A percentile compares a stretch with the other conserved stretches of the same genome.
These are phyloP conservation scores for Nycticebus coucang DNA, from an alignment of 2,113 vertebrate species.

Conservation along the genomic window DNA sequence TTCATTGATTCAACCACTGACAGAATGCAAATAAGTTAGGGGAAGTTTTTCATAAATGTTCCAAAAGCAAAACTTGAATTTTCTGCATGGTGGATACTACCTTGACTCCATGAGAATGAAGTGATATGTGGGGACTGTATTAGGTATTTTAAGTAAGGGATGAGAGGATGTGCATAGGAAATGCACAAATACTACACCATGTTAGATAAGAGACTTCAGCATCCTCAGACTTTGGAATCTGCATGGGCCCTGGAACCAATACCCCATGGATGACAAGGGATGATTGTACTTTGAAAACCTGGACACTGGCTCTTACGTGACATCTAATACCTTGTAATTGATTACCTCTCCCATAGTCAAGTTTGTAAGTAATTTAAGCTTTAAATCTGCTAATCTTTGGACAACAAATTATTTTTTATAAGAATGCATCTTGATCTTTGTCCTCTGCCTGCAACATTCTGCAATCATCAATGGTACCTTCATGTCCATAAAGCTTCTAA, in stretches of 20 bases:
- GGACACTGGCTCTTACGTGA: not conserved
- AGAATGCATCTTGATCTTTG: not conserved
- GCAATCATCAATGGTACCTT: accelerated
- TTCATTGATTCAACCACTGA: not conserved
- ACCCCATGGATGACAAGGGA: not conserved
- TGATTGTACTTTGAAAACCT: not conserved
- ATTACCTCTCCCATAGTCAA: not conserved
- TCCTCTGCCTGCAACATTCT: not conserved
- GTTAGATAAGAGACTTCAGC: not conserved
- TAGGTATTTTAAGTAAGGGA: not conserved
- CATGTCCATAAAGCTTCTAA: not conserved
- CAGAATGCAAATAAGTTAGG: not conserved
- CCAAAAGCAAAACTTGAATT: not conserved
- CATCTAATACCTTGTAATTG: not conserved
- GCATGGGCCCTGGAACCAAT: not conserved
- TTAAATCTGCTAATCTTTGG: not conserved
- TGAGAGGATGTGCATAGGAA: not conserved
- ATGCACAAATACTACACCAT: not conserved
- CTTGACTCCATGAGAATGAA: not conserved
- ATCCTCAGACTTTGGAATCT: not conserved
- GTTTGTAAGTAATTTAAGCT: not conserved
- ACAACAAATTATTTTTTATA: not conserved
- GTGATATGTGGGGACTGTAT: not conserved
- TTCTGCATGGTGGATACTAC: not conserved
- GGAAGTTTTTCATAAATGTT: not conserved